These are phyloP conservation scores for Ascidia mentula DNA, from an alignment of 23 tunicate species.

Conservation along the genomic window DNA sequence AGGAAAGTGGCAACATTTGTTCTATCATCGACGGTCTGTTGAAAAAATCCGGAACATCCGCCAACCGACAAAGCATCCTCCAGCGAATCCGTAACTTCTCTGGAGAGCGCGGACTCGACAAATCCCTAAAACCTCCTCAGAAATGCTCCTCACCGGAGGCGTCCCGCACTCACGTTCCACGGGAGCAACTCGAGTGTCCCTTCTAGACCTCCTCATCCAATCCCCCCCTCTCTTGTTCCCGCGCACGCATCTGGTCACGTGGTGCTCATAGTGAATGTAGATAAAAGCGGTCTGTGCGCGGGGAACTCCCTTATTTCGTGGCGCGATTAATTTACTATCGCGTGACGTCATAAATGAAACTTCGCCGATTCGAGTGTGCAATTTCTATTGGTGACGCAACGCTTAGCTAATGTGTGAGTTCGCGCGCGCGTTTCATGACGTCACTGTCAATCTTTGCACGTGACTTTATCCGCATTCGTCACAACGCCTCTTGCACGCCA, in stretches of 20 bases:
- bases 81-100: constrained; percentile 8
- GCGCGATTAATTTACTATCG: neutral
- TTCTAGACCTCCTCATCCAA: constrained; percentile 25
- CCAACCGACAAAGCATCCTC: neutral
- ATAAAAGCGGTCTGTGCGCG: neutral
- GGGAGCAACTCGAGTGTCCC: constrained; percentile 72
- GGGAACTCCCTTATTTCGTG: neutral
- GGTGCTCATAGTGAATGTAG: constrained; percentile 9
- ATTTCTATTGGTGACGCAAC: constrained; percentile 1
- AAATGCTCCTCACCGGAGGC: constrained; percentile 45
- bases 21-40: neutral
- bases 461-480: neutral
- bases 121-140: constrained; percentile 16
- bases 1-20: neutral
- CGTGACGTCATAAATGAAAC: neutral
- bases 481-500: constrained; percentile 4
- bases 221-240: too few species aligned
- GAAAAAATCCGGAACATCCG: constrained; percentile 4
- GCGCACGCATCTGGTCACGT: neutral
- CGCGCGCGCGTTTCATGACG: too few species aligned
- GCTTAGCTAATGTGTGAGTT: constrained; percentile 6
- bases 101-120: neutral
- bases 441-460: constrained; percentile 7
- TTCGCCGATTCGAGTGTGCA: constrained; percentile 1
- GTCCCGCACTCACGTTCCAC: constrained; percentile 27